Percentiles rank a stretch among this genome's conserved stretches.
Conservation (phyloP, 1,140 invertebrate genomes). For the Goniozus legneri region DNA sequence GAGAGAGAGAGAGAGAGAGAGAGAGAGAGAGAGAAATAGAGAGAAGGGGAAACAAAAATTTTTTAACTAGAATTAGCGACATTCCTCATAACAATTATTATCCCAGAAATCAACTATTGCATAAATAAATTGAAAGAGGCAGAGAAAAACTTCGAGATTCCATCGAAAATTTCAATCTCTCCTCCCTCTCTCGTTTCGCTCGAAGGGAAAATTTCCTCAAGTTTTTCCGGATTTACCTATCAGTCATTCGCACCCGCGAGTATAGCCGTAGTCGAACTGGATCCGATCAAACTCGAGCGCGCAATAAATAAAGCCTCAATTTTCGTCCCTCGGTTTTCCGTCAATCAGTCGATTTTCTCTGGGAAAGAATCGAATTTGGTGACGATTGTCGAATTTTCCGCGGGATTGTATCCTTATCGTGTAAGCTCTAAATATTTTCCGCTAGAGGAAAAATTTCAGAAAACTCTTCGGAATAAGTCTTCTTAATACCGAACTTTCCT, state of each 20-base stretch:
- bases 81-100: too few relatives aligned
- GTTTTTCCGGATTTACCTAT: conserved; percentile 25
- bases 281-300: conserved; percentile 25
- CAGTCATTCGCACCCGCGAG: conserved; percentile 19
- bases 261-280: neutral
- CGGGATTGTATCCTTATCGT: too few relatives aligned
- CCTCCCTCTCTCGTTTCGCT: conserved; percentile 16
- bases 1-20: conserved; percentile 7
- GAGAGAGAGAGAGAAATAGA: conserved; percentile 4
- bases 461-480: too few relatives aligned
- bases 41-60: too few relatives aligned
- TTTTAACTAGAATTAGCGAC: too few relatives aligned
- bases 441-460: too few relatives aligned
- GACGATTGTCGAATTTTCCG: conserved; percentile 5
- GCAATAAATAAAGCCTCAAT: conserved; percentile 31
- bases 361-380: neutral
- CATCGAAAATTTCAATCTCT: conserved; percentile 26
- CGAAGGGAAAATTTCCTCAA: conserved; percentile 14
- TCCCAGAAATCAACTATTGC: too few relatives aligned
- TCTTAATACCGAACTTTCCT: too few relatives aligned
- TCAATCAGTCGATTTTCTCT: neutral
- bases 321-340: conserved; percentile 8
- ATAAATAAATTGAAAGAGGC: too few relatives aligned
- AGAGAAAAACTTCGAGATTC: conserved; percentile 9
- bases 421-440: too few relatives aligned